Evolutionary conservation across 2,888 invertebrate species (phyloP).

Genomic region (Limenitis camilla): DNA sequence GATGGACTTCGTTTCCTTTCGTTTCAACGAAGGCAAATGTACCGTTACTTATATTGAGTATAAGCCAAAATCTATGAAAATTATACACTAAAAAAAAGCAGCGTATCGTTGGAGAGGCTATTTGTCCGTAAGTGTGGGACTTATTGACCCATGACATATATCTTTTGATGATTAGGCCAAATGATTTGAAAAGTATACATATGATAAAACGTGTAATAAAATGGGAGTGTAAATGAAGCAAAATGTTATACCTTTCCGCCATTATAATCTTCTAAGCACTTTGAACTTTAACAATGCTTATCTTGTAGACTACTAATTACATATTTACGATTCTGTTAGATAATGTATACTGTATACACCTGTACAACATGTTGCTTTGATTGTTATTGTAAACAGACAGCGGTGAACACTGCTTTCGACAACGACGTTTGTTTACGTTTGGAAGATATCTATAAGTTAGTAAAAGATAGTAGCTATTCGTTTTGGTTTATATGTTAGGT

Average conservation of each 20-base stretch:
- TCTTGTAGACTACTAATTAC: not conserved
- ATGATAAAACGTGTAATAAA: not conserved
- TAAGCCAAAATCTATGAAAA: too few species aligned
- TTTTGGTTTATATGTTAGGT: conserved; percentile 1
- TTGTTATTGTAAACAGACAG: conserved; percentile 11
- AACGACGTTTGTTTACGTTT: conserved; percentile 1
- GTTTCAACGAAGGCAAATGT: too few species aligned
- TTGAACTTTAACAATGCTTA: conserved; percentile 21
- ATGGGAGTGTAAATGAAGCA: conserved; percentile 32
- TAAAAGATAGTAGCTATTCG: not conserved
- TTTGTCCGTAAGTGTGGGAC: too few species aligned
- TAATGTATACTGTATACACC: conserved; percentile 9
- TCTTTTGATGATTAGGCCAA: not conserved
- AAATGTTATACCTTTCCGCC: conserved; percentile 29
- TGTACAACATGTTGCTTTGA: conserved; percentile 16
- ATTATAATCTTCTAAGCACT: conserved; percentile 35
- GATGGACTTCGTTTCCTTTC: too few species aligned
- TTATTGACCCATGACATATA: not conserved
- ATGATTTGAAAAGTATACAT: conserved; percentile 3
- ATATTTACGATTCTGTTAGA: conserved; percentile 30
- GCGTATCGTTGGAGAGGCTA: too few species aligned
- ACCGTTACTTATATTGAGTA: too few species aligned
- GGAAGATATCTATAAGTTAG: not conserved
- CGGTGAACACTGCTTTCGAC: not conserved
- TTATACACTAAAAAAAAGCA: too few species aligned